A percentile compares a stretch with the other conserved stretches of the same genome.
Evolutionary conservation across 2,113 vertebrate species (phyloP).

Genomic region (Urocolius indicus): DNA sequence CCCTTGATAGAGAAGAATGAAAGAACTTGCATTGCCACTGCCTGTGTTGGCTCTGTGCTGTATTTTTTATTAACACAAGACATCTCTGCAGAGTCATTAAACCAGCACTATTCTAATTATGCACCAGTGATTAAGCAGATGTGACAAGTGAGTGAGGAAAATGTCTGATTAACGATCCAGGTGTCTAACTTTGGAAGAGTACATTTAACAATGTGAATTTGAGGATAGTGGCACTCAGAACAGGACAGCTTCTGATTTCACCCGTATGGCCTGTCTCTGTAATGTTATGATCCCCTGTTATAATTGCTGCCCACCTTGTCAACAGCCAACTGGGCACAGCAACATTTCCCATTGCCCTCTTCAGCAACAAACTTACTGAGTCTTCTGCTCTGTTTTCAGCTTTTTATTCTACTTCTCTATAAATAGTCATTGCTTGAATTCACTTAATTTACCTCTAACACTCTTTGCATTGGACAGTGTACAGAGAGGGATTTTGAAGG

Average conservation of each 20-base stretch:
- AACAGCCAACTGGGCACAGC: neutral
- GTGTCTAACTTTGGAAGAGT: constrained; percentile 27
- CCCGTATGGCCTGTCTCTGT: neutral
- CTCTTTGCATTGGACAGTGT: neutral
- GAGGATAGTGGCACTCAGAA: neutral
- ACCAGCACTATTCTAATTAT: constrained; percentile 40
- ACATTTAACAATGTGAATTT: neutral
- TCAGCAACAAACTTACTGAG: neutral
- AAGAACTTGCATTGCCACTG: neutral
- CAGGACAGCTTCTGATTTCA: neutral
- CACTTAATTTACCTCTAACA: neutral
- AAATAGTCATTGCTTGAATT: neutral
- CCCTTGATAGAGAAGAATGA: neutral
- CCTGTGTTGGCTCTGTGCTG: neutral
- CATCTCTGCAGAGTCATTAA: constrained; percentile 35
- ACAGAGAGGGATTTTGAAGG: neutral
- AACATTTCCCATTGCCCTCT: neutral
- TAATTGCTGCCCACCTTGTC: neutral
- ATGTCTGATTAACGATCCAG: constrained; percentile 46
- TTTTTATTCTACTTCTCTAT: neutral
- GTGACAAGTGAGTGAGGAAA: neutral
- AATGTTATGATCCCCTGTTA: neutral
- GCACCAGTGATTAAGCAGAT: constrained; percentile 42
- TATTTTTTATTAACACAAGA: constrained; percentile 31
- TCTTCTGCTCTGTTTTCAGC: neutral